Conservation (phyloP, 2,888 invertebrate species). For the Nemoura dubitans region DNA sequence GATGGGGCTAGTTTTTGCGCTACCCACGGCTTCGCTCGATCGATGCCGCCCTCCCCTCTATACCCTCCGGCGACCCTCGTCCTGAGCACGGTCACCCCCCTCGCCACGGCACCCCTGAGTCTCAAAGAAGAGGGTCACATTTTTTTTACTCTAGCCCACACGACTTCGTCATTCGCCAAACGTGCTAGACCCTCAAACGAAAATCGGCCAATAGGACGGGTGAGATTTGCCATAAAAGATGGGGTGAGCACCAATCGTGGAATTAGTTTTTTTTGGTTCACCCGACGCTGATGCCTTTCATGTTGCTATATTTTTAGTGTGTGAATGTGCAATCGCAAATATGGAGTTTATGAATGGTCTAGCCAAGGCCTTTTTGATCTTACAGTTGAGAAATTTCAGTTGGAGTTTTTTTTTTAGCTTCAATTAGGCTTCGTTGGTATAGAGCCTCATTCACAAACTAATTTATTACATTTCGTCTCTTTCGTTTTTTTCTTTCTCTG, state of each 20-base stretch:
- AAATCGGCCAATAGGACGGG: slow-evolving; percentile 43
- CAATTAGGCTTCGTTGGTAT: neutral
- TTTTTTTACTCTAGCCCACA: slow-evolving; percentile 27
- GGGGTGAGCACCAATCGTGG: slow-evolving; percentile 9
- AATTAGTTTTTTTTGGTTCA: neutral
- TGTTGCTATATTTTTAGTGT: neutral
- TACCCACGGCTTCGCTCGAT: slow-evolving; percentile 31
- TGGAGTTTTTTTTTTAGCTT: neutral
- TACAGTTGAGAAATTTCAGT: neutral
- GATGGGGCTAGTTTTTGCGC: slow-evolving; percentile 41
- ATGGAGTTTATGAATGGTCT: slow-evolving; percentile 1
- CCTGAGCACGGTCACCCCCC: neutral
- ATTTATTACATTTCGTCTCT: neutral
- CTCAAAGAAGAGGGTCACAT: slow-evolving; percentile 26
- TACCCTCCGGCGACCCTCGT: slow-evolving; percentile 41
- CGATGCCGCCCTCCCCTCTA: slow-evolving; percentile 44
- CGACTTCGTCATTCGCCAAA: slow-evolving; percentile 41
- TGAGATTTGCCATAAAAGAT: slow-evolving; percentile 46
- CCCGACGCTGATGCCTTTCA: neutral
- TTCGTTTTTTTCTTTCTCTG: neutral
- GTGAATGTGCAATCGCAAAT: slow-evolving; percentile 17
- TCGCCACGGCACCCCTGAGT: neutral
- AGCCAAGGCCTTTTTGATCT: neutral
- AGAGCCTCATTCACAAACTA: neutral
- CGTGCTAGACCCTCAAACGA: slow-evolving; percentile 27